Evolutionary conservation across 2,113 vertebrate species (phyloP).

Genomic region (Cynoglossus semilaevis): DNA sequence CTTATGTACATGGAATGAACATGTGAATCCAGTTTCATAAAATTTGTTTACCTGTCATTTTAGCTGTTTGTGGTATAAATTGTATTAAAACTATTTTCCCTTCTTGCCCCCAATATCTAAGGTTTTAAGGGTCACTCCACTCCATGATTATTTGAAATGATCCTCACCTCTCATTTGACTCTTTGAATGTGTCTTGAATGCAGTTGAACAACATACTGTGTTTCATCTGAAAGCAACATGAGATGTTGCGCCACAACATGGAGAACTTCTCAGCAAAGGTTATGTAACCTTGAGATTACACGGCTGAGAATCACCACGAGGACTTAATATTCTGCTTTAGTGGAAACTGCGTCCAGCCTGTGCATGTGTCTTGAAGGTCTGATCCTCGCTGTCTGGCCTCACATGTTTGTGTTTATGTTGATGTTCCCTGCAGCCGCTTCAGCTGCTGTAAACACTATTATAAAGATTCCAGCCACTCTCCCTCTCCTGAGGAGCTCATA

Average conservation of each 20-base stretch:
- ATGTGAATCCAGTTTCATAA: too few relatives aligned
- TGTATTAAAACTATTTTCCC: too few relatives aligned
- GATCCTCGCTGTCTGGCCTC: conserved; percentile 7
- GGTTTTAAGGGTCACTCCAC: too few relatives aligned
- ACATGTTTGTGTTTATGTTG: conserved; percentile 37
- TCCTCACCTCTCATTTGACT: too few relatives aligned
- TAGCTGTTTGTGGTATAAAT: too few relatives aligned
- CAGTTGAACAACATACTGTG: too few relatives aligned
- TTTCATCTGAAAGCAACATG: not conserved
- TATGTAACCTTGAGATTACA: conserved; percentile 40
- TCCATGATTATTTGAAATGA: too few relatives aligned
- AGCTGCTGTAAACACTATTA: conserved; percentile 14
- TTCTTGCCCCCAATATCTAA: too few relatives aligned
- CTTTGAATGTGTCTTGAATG: too few relatives aligned
- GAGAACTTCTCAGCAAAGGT: conserved; percentile 14
- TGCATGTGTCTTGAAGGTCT: conserved; percentile 15
- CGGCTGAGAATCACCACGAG: conserved; percentile 17
- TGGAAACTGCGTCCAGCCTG: not conserved
- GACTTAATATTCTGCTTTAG: conserved; percentile 11
- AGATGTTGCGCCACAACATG: conserved; percentile 25
- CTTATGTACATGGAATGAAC: too few relatives aligned
- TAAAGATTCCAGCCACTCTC: conserved; percentile 27
- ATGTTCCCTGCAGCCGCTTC: conserved; percentile 6
- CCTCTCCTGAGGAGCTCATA: conserved; percentile 15
- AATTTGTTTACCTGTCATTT: too few relatives aligned